Conservation (phyloP, 2,888 invertebrate species). For the Eupsilia transversa region DNA sequence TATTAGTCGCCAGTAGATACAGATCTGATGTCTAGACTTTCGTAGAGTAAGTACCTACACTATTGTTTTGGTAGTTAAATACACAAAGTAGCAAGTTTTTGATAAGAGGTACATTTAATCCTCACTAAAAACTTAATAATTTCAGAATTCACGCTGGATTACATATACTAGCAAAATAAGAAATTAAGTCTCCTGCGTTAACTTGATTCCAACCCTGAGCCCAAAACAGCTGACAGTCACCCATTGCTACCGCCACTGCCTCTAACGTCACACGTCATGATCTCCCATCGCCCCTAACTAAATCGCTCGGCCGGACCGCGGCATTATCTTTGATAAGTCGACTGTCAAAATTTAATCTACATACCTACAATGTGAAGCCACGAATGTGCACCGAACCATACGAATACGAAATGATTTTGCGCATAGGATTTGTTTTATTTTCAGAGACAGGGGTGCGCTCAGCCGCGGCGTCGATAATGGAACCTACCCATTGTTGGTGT, state of each 20-base stretch:
- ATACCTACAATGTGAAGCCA: slow-evolving; percentile 71
- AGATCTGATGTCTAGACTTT: background rate
- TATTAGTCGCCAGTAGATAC: background rate
- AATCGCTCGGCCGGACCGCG: slow-evolving; percentile 63
- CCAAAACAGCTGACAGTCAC: slow-evolving; percentile 47
- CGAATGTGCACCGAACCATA: slow-evolving; percentile 75
- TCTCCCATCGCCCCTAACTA: slow-evolving; percentile 58
- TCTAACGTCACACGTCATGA: slow-evolving; percentile 61
- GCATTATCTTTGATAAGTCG: slow-evolving; percentile 78
- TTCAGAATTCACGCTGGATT: background rate
- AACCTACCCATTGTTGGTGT: slow-evolving; percentile 70
- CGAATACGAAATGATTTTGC: slow-evolving; percentile 77
- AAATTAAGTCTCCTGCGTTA: background rate
- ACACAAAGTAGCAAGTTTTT: too few relatives aligned
- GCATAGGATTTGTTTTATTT: slow-evolving; percentile 81
- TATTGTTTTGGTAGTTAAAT: background rate
- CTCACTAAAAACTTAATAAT: background rate
- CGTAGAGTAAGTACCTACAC: background rate
- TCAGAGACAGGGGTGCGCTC: slow-evolving; percentile 75
- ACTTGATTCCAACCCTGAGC: slow-evolving; percentile 1
- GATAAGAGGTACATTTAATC: too few relatives aligned
- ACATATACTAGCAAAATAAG: too few relatives aligned
- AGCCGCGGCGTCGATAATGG: slow-evolving; percentile 78
- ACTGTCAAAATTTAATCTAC: slow-evolving; percentile 79
- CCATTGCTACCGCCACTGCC: slow-evolving; percentile 24